Base-by-base conservation (phyloP, 2,113 vertebrate species). In the Gallinago media region DNA sequence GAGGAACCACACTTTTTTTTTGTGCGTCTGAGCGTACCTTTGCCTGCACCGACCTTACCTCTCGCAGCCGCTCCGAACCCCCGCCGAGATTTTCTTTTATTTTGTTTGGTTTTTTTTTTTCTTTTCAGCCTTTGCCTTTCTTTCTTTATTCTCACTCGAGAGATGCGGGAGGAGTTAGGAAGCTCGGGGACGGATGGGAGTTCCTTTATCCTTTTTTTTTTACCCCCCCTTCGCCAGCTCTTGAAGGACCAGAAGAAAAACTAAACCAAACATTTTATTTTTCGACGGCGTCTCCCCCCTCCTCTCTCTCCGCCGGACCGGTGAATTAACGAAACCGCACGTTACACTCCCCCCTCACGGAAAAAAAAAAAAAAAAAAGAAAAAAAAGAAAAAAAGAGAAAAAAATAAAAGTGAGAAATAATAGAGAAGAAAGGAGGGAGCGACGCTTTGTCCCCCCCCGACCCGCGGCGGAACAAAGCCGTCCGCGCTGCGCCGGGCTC, bases 381-480 rank as follows among this genome's bases (percentile, higher is more conserved):
- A 38, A 40, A 15, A 26, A 8, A 21, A 22, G 77, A 86, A 8
- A 49, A 15, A 50, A 40, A 22, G 5, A 29, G 29, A 22, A 15
- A 34, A 8, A 21, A n/a, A 80, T 90, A 50, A 74, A 71, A 58
- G 15, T 18, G 27, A 81, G 6, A 65, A 38, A 91, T 3, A 66
- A 27, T 70, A 73, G 86, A 79, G 85, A 88, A 40, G 89, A 82
- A 89, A 92, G 81, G 49, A 62, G 70, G 77, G 86, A 88, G 88
- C 82, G 72, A 93, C 67, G 67, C 88, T 31, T 92, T 85, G 91
- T 94, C 44, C 44, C 44, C 8, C 70, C 76, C 66, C 81, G 18
- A 31, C 95, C 96, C 81, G 78, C 88, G 72, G 90, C 93, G 75
- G 93, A 97, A 98, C 98, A 98, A 98, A 98, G 94, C 97, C 76